A percentile compares a stretch with the other conserved stretches of the same genome.
Evolutionary conservation across 2,113 vertebrate species (phyloP).

Genomic region (Neolamprologus longior): DNA sequence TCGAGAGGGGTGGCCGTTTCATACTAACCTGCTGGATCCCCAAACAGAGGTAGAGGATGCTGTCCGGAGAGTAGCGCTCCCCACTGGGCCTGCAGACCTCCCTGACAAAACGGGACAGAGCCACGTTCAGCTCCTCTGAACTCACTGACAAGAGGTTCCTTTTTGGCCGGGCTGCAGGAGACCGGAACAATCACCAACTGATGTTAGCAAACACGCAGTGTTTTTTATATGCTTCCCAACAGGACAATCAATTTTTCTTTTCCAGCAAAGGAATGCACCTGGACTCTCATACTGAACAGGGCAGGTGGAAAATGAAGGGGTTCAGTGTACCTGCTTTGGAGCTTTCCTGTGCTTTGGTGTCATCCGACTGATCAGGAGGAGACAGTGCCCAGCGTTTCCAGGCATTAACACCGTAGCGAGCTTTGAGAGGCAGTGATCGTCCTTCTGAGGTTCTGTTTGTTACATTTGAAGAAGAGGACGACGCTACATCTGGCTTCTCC

Average conservation of each 20-base stretch:
- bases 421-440: constrained; percentile 82
- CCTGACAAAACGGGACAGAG: constrained; percentile 83
- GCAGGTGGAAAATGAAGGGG: not conserved
- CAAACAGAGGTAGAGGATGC: constrained; percentile 96
- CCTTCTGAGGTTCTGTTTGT: constrained; percentile 61
- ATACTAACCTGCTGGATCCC: constrained; percentile 93
- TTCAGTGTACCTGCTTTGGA: constrained; percentile 72
- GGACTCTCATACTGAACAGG: not conserved
- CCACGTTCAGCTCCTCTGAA: constrained; percentile 78
- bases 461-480: constrained; percentile 50
- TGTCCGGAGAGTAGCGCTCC: constrained; percentile 90
- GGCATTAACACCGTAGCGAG: constrained; percentile 83
- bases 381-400: constrained; percentile 93
- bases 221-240: not conserved
- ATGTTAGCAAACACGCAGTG: not conserved
- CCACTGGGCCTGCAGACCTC: constrained; percentile 88
- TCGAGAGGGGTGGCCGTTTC: not conserved
- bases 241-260: not conserved
- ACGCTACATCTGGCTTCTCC: constrained; percentile 67
- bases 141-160: constrained; percentile 81
- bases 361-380: constrained; percentile 56
- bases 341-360: constrained; percentile 72
- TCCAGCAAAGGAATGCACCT: not conserved
- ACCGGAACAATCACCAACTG: constrained; percentile 4
- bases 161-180: constrained; percentile 78